Percentiles rank a stretch among this genome's conserved stretches.
phyloP scores from a whole-genome alignment of 2,113 vertebrate genomes.

The Psephotus haematonotus region DNA sequence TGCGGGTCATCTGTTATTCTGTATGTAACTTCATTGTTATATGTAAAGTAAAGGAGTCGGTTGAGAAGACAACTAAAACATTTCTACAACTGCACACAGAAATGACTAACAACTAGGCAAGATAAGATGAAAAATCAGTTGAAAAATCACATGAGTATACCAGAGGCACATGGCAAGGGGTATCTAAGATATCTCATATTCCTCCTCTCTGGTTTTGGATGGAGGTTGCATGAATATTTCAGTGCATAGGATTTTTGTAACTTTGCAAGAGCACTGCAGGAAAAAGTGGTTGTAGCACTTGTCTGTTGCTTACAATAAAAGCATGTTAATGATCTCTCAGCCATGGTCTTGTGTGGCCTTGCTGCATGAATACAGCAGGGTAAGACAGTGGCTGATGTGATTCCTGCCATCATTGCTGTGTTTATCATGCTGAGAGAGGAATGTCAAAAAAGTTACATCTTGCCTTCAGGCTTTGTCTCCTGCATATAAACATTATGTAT shows the following conservation, averaged over 20 bases:
- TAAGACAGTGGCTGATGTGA: neutral
- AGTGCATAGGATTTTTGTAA: neutral
- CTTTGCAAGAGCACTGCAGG: neutral
- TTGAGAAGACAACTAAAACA: neutral
- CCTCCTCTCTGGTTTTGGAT: neutral
- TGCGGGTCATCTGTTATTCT: neutral
- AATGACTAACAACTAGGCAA: neutral
- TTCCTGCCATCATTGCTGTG: neutral
- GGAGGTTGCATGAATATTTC: neutral
- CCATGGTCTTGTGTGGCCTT: neutral
- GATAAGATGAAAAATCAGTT: neutral
- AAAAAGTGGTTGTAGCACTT: neutral
- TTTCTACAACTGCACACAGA: neutral
- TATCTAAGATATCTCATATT: neutral
- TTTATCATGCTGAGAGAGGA: neutral
- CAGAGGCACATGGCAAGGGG: neutral
- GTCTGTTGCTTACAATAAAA: neutral
- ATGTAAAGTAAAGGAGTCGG: neutral
- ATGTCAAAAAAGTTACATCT: neutral
- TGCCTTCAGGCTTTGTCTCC: neutral
- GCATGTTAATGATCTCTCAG: neutral
- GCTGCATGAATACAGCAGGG: neutral
- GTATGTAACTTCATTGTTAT: neutral
- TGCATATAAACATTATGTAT: neutral
- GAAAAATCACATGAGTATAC: neutral